These are phyloP conservation scores for Macquaria ambigua DNA, from an alignment of 2,113 vertebrate species.

Conservation along the genomic window DNA sequence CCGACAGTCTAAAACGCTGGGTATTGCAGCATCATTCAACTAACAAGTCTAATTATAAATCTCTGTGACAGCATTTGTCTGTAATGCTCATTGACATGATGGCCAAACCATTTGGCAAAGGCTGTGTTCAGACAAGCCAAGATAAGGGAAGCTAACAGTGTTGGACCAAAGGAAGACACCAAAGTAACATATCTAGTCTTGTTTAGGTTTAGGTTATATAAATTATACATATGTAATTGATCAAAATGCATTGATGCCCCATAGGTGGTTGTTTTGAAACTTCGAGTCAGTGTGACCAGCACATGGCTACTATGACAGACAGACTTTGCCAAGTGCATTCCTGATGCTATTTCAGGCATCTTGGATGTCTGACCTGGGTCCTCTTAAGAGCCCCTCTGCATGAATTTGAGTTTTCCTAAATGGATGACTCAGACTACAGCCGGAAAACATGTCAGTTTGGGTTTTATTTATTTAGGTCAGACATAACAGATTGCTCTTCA, in stretches of 20 bases:
- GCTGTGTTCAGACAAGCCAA: neutral
- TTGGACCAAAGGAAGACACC: neutral
- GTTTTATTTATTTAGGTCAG: slow-evolving; percentile 66
- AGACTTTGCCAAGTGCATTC: slow-evolving; percentile 66
- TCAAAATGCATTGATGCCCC: neutral
- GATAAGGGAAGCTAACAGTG: neutral
- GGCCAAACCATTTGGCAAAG: slow-evolving; percentile 28
- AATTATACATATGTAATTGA: neutral
- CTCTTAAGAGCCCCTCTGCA: slow-evolving; percentile 35
- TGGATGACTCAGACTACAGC: slow-evolving; percentile 64
- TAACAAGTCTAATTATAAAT: slow-evolving; percentile 43
- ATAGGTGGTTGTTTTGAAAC: slow-evolving; percentile 76
- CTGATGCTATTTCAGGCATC: slow-evolving; percentile 77
- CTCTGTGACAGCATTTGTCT: slow-evolving; percentile 40
- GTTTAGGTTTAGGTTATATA: neutral
- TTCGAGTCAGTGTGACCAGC: slow-evolving; percentile 63
- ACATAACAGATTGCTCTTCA: slow-evolving; percentile 35
- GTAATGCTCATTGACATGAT: slow-evolving; percentile 39
- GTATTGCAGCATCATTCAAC: slow-evolving; percentile 36
- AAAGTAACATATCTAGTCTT: neutral
- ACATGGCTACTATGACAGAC: slow-evolving; percentile 79
- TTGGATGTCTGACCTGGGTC: slow-evolving; percentile 56
- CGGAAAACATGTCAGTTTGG: slow-evolving; percentile 24
- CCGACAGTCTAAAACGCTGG: neutral
- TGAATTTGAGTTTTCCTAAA: slow-evolving; percentile 64